phyloP scores from a whole-genome alignment of 2,797 vertebrate genomes.

The Benthosema pterotum region DNA sequence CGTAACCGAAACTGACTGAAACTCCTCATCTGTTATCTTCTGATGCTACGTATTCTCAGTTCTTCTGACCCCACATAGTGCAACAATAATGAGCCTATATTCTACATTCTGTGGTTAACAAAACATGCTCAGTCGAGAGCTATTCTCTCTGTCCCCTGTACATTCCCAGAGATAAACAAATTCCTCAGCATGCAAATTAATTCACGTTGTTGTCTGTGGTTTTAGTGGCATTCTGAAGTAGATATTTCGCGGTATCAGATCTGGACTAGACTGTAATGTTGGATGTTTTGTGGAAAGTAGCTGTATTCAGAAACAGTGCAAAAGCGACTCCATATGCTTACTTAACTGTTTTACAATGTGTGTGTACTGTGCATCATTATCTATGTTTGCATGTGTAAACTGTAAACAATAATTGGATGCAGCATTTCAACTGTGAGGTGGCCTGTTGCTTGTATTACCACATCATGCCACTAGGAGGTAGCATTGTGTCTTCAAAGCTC shows the following conservation, averaged over 20 bases:
- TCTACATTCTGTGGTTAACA: background rate
- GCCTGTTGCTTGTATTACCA: conserved; percentile 35
- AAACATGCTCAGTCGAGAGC: background rate
- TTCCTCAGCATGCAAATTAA: conserved; percentile 3
- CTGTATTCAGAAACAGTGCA: background rate
- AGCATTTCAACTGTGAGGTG: conserved; percentile 27
- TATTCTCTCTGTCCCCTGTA: background rate
- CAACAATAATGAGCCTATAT: background rate
- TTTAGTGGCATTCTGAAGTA: background rate
- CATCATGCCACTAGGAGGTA: conserved; percentile 51
- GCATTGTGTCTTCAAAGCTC: conserved; percentile 27
- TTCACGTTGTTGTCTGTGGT: background rate
- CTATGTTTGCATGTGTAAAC: conserved; percentile 17
- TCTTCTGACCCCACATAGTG: conserved; percentile 4
- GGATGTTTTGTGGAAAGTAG: background rate
- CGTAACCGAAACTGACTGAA: background rate
- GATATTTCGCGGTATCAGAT: background rate
- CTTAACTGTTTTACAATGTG: conserved; percentile 7
- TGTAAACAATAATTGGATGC: conserved; percentile 13
- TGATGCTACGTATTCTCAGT: background rate
- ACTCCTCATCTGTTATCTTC: conserved; percentile 8
- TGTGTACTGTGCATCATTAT: conserved; percentile 9
- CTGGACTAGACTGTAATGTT: background rate
- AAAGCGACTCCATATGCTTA: background rate
- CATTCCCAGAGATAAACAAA: background rate